Base-by-base conservation (phyloP, 2,113 vertebrate species). In the Hypocryptadius cinnamomeus region DNA sequence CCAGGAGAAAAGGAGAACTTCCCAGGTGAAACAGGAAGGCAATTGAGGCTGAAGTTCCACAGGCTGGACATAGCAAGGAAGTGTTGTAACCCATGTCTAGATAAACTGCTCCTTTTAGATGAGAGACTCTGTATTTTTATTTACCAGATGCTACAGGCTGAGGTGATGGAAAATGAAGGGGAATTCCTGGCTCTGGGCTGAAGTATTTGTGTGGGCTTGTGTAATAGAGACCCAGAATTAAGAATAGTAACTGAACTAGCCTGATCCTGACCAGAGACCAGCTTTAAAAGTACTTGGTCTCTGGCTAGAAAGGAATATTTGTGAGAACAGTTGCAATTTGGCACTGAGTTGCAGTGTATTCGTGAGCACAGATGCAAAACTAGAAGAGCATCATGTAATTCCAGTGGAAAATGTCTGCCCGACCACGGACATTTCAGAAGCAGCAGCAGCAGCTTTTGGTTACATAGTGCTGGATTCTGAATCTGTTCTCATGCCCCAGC, bases 381-480 rank as follows among this genome's bases (percentile, higher is more conserved):
- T 18, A 66, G 40, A 59, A 85, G 59, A 63, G 20, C 44, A 72
- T 47, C 33, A 0, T 40, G 63, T 69, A 61, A 45, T 51, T 85
- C 42, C 39, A 35, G 1, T 54, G 54, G 45, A 69, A 66, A 54
- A 77, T 19, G 11, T 84, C 57, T 81, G 45, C 45, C 39, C 35
- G 31, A 3, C n/a, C 31, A 27, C 42, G 31, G 48, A 31, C 14
- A 21, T 48, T 54, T 72, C 79, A 45, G 57, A 50, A 89, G 54
- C 10, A 73, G 56, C 56, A 48, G 24, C 45, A 64, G 45, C 40
- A 87, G 48, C 78, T 82, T 82, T 79, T 73, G 79, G 71, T 77
- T 53, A 21, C 8, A 0, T 8, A 35, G 37, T 0, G 0, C 31
- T 3, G 3, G 35, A 53, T 24, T 35, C 30, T 71, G 45, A 45